Evolutionary conservation across 1,140 invertebrate genomes (phyloP).

Genomic region (Penaeus chinensis): DNA sequence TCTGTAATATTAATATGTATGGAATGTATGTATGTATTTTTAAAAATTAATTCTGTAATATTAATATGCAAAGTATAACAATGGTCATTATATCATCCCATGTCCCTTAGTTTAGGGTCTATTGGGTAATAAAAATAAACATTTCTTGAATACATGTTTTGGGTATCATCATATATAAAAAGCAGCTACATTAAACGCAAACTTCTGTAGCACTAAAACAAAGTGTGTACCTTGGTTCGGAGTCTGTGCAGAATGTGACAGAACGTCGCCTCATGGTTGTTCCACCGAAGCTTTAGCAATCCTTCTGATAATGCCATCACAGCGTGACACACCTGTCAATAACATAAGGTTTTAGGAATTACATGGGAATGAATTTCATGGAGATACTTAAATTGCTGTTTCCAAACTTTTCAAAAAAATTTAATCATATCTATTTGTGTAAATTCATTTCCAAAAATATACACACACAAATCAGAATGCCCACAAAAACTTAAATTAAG

Average conservation of each 20-base stretch:
- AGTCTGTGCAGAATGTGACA: conserved; percentile 52
- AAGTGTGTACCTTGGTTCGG: not conserved
- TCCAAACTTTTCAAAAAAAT: no score
- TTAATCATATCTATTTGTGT: no score
- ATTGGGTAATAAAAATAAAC: no score
- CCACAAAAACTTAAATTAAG: no score
- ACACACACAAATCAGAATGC: no score
- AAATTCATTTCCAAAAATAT: no score
- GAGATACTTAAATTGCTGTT: no score
- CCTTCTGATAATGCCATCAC: conserved; percentile 50
- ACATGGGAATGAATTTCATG: no score
- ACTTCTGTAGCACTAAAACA: not conserved
- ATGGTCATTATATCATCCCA: no score
- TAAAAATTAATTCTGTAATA: not conserved
- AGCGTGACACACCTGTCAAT: conserved; percentile 28
- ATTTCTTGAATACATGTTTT: not conserved
- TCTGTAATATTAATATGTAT: not conserved
- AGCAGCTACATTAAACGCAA: not conserved
- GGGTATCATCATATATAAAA: not conserved
- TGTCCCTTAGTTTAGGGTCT: no score
- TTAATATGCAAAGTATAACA: not conserved
- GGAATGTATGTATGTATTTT: not conserved
- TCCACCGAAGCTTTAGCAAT: conserved; percentile 54
- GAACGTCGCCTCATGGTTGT: conserved; percentile 56
- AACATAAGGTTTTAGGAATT: no score